Evolutionary conservation across 2,113 vertebrate genomes (phyloP), one percentile per base, ranked within the genome.

Genomic region (Thamnophis sirtalis): DNA sequence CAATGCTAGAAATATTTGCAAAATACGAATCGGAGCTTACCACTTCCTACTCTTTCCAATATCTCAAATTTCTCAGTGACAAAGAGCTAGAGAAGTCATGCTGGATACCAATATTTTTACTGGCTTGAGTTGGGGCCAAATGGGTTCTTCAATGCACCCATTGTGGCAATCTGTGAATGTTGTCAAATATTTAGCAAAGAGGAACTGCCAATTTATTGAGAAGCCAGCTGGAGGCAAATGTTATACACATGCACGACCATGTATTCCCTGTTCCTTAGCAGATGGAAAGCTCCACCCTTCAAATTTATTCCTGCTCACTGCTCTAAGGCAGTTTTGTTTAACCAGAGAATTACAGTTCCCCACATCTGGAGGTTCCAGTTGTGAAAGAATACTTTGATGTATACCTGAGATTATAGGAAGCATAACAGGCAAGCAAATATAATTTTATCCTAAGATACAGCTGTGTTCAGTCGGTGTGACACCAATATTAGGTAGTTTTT

Each of bases 161-260:
- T 50, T 0, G n/a, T 84, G 73, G 90, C 50, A 84, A 85, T 89
- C 19, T 84, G 33, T 84, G 73, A 93, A 95, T 73, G 86, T 60
- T 92, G 89, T 93, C 51, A 93, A 93, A 93, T 94, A 96, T 68
- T 89, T 15, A 95, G 89, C 0, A 0, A 88, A 19, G 54, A 84
- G 94, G 88, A 91, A 95, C 73, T 89, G 94, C 89, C 84, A 92
- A 89, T 89, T 92, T 50, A 22, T 7, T 26, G 55, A 0, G 0
- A 91, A 95, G 87, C 8, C 87, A 38, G 93, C 80, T 87, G 92
- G 93, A 58, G 90, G 63, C 43, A 86, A 56, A 88, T 86, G 84
- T 60, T 63, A 21, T 6, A 7, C 49, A 90, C 38, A 56, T 89
- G 86, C 56, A 94, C 53, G 49, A 84, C 87, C 55, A 80, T 51